Percentiles rank a stretch among this genome's conserved stretches.
Evolutionary conservation across 2,797 vertebrate species (phyloP).

Genomic region (Florisuga fusca): DNA sequence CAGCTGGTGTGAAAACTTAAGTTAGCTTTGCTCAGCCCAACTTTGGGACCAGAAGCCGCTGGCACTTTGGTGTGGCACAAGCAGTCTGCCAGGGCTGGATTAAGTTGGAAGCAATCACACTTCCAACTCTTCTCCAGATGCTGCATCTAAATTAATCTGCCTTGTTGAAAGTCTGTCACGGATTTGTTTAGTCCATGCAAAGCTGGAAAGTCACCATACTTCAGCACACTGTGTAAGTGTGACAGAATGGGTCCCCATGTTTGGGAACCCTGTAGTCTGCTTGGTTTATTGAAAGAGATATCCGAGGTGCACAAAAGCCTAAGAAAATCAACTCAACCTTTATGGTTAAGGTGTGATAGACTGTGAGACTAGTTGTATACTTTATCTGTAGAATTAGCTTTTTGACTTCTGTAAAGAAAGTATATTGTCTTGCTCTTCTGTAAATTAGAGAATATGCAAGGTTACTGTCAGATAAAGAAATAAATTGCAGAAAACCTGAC

Average conservation of each 20-base stretch:
- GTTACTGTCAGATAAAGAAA: constrained; percentile 30
- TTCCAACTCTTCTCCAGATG: background rate
- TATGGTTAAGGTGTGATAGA: background rate
- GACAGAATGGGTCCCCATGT: rapidly evolving
- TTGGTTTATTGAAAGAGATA: background rate
- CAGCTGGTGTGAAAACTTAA: background rate
- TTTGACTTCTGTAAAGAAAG: background rate
- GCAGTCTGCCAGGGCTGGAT: background rate
- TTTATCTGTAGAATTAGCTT: background rate
- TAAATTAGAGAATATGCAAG: background rate
- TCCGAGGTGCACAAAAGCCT: background rate
- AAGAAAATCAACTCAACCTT: background rate
- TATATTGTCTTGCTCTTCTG: background rate
- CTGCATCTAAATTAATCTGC: background rate
- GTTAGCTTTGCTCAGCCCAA: background rate
- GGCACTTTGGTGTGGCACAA: background rate
- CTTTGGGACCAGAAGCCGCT: background rate
- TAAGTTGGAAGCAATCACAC: background rate
- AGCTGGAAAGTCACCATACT: background rate
- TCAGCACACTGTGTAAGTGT: background rate
- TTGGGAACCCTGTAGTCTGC: background rate
- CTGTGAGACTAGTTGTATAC: background rate
- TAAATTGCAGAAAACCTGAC: background rate
- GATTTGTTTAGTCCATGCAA: background rate
- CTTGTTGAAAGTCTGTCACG: background rate